Evolutionary conservation across 2,888 invertebrate species (phyloP), one percentile per base, ranked within the genome.

Genomic region (Plebejus melissa): DNA sequence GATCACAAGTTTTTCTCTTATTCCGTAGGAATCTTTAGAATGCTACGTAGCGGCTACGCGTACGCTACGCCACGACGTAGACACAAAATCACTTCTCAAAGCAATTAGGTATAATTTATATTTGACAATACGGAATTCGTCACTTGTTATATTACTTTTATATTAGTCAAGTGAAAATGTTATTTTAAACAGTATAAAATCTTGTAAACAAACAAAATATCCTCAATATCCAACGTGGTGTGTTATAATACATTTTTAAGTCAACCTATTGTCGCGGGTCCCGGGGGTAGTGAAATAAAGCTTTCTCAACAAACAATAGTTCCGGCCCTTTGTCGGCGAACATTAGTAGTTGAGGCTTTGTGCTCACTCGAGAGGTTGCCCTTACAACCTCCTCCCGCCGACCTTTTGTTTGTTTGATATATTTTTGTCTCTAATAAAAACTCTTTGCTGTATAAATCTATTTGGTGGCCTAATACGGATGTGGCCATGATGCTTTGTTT

Each of bases 311-410:
- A 93, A 93, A 93, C 93, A 93, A 93, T 93, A 93, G 92, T 93
- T 93, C 93, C 93, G 92, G 93, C 88, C 91, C 90, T 93, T 93
- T 93, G 93, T 93, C 90, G 90, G 92, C 90, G 91, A 93, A 93
- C 91, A 93, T 93, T 92, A 92, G 91, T 93, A 91, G 91, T 91
- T 89, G 88, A 85, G 86, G 86, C 89, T 90, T 89, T 89, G 85
- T 83, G 84, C 80, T 46, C 46, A 46, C 46, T 83, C 82, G 82
- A 88, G 85, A 86, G 87, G 90, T 90, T 87, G 85, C 88, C 88
- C 86, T 84, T 84, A 84, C 87, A 87, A 87, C 85, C 54, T 54
- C 54, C 54, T 54, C 54, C 54, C 16, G 54, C 13, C 54, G 54
- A 54, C 54, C 90, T 88, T 90, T 91, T 90, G 88, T 91, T 88